Evolutionary conservation across 2,113 vertebrate genomes (phyloP), one percentile per base, ranked within the genome.

Genomic region (Grallaria varia): DNA sequence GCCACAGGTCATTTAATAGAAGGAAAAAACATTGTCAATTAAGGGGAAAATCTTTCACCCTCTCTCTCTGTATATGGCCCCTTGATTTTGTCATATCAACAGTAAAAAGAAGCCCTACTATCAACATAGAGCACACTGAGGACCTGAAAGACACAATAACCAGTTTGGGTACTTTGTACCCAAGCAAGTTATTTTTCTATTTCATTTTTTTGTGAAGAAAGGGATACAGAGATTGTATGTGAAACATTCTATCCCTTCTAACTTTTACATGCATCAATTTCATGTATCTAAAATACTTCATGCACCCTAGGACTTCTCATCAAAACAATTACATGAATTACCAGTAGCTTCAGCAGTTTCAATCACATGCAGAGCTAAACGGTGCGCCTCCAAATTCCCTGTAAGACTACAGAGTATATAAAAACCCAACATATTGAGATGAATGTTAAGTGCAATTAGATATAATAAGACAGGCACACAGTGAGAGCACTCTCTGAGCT

Each of bases 151-250:
- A 76, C 63, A 79, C 44, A 94, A 89, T 33, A 90, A 79, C 49
- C 40, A 79, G 50, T 94, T 78, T 22, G 67, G 39, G 53, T 60
- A 94, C 72, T 88, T 93, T 69, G 81, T 87, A 88, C 71, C 56
- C 45, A 87, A 95, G 80, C 59, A 91, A 64, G 40, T 62, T 76
- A 86, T 96, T 81, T 84, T 96, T 95, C 81, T n/a, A 37, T 93
- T 97, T 84, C 17, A 24, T 28, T 64, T 71, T 71, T 90, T 59
- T 10, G 0, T 6, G 23, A 71, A 74, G 27, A 69, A 89, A 81
- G 84, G 12, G 45, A 77, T 83, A 91, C 55, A 42, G 56, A 89
- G 82, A 93, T 63, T 85, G 30, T 42, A 80, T 60, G 69, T 90
- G 87, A 88, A 93, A 91, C 52, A 83, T 78, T 90, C 56, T 77